Evolutionary conservation across 2,888 invertebrate species (phyloP).

Genomic region (Drosophila sordidapex): DNA sequence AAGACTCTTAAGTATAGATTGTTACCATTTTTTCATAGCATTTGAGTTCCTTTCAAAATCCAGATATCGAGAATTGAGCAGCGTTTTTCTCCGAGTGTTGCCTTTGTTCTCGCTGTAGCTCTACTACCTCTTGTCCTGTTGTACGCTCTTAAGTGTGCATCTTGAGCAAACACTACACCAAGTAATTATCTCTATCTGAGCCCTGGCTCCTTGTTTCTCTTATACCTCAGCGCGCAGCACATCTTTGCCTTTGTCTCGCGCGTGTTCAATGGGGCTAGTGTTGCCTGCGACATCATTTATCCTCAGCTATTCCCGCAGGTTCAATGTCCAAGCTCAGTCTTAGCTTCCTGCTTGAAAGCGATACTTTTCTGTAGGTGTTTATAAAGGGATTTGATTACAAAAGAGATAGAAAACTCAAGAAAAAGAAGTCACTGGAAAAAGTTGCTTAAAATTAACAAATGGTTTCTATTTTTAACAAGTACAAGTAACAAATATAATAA

Average conservation of each 20-base stretch:
- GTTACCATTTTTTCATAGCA: neutral
- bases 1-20: neutral
- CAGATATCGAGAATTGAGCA: neutral
- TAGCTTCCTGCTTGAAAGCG: conserved; percentile 8
- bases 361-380: neutral
- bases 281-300: conserved; percentile 19
- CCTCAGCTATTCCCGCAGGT: conserved; percentile 30
- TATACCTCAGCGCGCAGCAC: conserved; percentile 4
- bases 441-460: neutral
- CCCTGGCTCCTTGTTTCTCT: conserved; percentile 13
- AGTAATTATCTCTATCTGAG: conserved; percentile 59
- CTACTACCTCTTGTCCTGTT: neutral
- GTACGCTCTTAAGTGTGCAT: conserved; percentile 41
- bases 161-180: conserved; percentile 49
- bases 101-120: neutral
- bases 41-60: neutral
- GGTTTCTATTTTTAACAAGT: neutral
- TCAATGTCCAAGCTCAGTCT: conserved; percentile 55
- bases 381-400: neutral
- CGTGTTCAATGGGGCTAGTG: conserved; percentile 80
- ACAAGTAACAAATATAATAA: neutral
- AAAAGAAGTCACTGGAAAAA: neutral
- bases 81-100: neutral
- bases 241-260: conserved; percentile 40
- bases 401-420: neutral